Evolutionary conservation across 2,888 invertebrate genomes (phyloP), one percentile per base, ranked within the genome.

Genomic region (Sycophila texana): DNA sequence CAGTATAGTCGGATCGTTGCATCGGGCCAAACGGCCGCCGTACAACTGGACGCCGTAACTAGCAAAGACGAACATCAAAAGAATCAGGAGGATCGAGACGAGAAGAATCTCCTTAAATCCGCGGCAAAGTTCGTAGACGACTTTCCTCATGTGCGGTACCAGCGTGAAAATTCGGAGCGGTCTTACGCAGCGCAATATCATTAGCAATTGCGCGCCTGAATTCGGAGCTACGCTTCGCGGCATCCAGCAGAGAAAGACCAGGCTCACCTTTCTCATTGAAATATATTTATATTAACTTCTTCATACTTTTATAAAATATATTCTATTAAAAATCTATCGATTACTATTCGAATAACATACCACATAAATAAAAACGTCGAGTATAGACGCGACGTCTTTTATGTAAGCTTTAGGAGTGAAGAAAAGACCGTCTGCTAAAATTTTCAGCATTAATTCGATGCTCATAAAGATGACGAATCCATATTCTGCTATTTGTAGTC

Each of bases 361-460:
- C 84, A 97, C 94, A 89, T 98, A 99, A 86, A 99, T 99, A 88
- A 99, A 99, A 13, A 99, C 96, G 90, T 99, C 99, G 84, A 99
- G 92, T 16, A 98, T 95, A 0, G 99, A 98, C 22, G 99, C 98
- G 22, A 98, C 97, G 90, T 99, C 99, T 91, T 98, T 97, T 58
- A 99, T 95, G 84, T 99, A 97, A 0, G 99, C 99, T 91, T 99
- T 99, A 0, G 99, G 99, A 0, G 99, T 99, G 89, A 99, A 99
- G 89, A 99, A 97, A 55, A 99, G 92, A 0, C 99, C 99, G 91
- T 99, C 98, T 0, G 99, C 99, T 74, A 99, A 91, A 81, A 99
- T 97, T 92, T 99, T 99, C 72, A 99, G 91, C 0, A 96, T 95
- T 87, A 99, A 91, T 91, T 99, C 99, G 53, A 99, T 92, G 85